These are phyloP conservation scores for Drosophila bipectinata DNA, from an alignment of 1,140 invertebrate genomes.

Conservation along the genomic window DNA sequence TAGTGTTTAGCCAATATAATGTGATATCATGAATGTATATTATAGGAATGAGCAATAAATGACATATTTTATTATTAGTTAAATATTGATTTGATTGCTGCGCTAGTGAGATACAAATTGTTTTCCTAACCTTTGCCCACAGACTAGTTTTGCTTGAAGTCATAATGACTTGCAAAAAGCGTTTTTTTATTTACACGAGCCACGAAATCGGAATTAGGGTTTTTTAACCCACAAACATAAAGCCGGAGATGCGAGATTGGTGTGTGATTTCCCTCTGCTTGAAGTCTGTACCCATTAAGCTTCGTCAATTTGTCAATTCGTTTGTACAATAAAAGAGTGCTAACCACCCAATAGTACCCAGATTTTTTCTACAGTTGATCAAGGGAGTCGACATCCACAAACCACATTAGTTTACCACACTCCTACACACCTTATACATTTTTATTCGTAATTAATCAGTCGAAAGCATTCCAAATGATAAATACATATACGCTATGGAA, in stretches of 20 bases:
- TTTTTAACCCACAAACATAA: not conserved
- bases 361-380: too few species aligned
- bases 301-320: too few species aligned
- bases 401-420: conserved; percentile 4
- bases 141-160: not conserved
- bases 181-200: not conserved
- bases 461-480: conserved; percentile 4
- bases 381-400: not conserved
- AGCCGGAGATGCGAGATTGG: not conserved
- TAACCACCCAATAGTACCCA: not conserved
- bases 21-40: conserved; percentile 49
- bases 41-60: conserved; percentile 32
- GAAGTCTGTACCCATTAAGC: too few species aligned
- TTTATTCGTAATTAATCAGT: conserved; percentile 9
- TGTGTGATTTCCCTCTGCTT: too few species aligned
- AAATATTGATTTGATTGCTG: not conserved
- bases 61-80: conserved; percentile 14
- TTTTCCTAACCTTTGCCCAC: not conserved
- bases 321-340: not conserved
- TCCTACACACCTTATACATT: not conserved
- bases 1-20: conserved; percentile 13
- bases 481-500: conserved; percentile 6
- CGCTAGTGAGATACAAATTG: not conserved
- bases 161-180: conserved; percentile 32
- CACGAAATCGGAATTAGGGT: not conserved